These are phyloP conservation scores for Poecilus cupreus DNA, from an alignment of 2,888 invertebrate species.

Conservation along the genomic window DNA sequence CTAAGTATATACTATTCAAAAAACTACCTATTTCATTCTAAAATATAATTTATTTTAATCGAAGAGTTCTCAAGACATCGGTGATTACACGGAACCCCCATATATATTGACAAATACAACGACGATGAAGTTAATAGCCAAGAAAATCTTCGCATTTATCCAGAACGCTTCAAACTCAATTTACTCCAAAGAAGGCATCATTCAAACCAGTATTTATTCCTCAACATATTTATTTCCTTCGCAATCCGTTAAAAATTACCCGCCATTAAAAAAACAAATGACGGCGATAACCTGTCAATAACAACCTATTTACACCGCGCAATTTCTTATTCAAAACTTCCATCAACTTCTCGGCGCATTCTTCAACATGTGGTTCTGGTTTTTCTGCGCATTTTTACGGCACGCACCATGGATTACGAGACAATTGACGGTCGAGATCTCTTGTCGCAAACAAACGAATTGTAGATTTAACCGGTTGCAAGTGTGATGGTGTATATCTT, in stretches of 20 bases:
- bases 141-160: conserved; percentile 11
- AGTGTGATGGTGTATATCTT: conserved; percentile 35
- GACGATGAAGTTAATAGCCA: too few species aligned
- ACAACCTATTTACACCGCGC: conserved; percentile 19
- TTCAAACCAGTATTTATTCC: too few species aligned
- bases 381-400: conserved; percentile 31
- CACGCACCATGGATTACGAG: conserved; percentile 28
- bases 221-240: conserved; percentile 7
- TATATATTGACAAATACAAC: too few species aligned
- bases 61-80: too few species aligned
- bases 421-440: conserved; percentile 17
- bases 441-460: conserved; percentile 31
- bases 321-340: conserved; percentile 42
- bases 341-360: conserved; percentile 15
- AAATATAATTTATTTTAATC: too few species aligned
- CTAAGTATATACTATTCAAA: too few species aligned
- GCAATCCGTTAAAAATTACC: conserved; percentile 25
- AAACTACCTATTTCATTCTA: too few species aligned
- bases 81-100: too few species aligned
- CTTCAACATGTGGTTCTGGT: neutral
- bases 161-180: neutral
- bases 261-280: conserved; percentile 32
- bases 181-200: neutral
- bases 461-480: conserved; percentile 38
- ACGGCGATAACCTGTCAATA: conserved; percentile 37